Base-by-base conservation (phyloP, 2,888 invertebrate genomes). In the Noctua fimbriata region DNA sequence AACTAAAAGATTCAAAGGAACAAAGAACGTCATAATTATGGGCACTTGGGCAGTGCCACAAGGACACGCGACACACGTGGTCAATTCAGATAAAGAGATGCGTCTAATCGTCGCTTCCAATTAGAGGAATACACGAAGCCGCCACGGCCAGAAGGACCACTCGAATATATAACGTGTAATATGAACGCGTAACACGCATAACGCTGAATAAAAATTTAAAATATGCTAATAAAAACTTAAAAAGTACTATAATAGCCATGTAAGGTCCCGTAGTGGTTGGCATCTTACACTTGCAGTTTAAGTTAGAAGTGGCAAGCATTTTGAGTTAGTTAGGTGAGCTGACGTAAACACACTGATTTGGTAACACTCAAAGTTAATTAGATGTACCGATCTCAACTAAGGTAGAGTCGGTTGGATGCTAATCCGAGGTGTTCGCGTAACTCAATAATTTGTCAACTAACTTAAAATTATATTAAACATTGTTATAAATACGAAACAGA, bases 31-130 rank as follows among this genome's bases (percentile, higher is more conserved):
- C 5, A 70, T 24, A 16, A 24, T 32, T 69, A 52, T 36, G 24
- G 2, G 44, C 32, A 67, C 67, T 66, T 36, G 32, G 2, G 44
- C 32, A 67, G 73, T 44, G 7, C 10, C 32, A 18, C 32, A 1
- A 47, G n/a, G 18, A n/a, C 9, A 12, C 6, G n/a, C 14, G 47
- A 16, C 16, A 47, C 47, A 9, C 14, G 9, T 3, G n/a, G 7
- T n/a, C 32, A n/a, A 32, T 74, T 55, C 4, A 74, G 78, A 83
- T 84, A 32, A 79, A 78, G 73, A 72, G 67, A 67, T 88, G 88
- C 85, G 86, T 88, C 90, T 92, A 91, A 92, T 92, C 92, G 89
- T 86, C 87, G 89, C 91, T 93, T 92, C 92, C 93, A 93, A 93
- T 93, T 92, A 93, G 78, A 67, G 82, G 66, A 75, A 65, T 65